These are phyloP conservation scores for Callyntrura guangdongensis DNA, from an alignment of 2,888 invertebrate genomes.

Conservation along the genomic window DNA sequence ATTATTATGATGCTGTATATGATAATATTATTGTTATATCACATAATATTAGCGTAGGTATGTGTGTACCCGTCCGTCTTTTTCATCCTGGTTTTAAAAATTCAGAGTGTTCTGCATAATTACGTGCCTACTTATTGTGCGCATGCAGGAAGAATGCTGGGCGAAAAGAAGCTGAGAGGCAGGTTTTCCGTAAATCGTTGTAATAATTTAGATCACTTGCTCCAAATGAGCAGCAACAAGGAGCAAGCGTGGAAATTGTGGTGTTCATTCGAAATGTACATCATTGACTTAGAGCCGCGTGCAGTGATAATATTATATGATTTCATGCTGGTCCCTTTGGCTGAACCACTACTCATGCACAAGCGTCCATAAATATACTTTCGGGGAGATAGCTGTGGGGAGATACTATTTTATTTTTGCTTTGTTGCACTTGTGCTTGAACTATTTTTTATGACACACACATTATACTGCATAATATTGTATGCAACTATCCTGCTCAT, in stretches of 20 bases:
- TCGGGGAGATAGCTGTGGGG: slow-evolving; percentile 23
- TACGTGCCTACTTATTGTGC: slow-evolving; percentile 20
- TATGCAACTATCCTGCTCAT: background rate
- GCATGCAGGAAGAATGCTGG: background rate
- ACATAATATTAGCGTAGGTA: background rate
- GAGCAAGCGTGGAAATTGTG: background rate
- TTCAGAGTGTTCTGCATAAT: slow-evolving; percentile 54
- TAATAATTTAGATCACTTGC: slow-evolving; percentile 66
- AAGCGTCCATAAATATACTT: slow-evolving; percentile 1
- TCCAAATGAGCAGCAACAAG: background rate
- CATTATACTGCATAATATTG: too few relatives aligned
- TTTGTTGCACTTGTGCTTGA: background rate
- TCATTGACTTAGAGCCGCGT: slow-evolving; percentile 2
- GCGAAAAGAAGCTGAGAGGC: background rate
- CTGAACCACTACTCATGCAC: slow-evolving; percentile 23
- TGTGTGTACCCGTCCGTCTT: too few relatives aligned
- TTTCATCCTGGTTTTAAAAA: background rate
- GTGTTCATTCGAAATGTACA: too few relatives aligned
- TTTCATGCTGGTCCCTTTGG: slow-evolving; percentile 75
- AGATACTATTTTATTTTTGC: slow-evolving; percentile 8
- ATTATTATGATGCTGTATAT: slow-evolving; percentile 1
- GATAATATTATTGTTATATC: slow-evolving; percentile 8
- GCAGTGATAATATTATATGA: slow-evolving; percentile 38
- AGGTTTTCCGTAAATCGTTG: background rate
- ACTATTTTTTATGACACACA: too few relatives aligned